Percentiles rank a stretch among this genome's conserved stretches.
These are phyloP conservation scores for Polymixis flavicincta DNA, from an alignment of 2,888 invertebrate genomes.

Conservation along the genomic window DNA sequence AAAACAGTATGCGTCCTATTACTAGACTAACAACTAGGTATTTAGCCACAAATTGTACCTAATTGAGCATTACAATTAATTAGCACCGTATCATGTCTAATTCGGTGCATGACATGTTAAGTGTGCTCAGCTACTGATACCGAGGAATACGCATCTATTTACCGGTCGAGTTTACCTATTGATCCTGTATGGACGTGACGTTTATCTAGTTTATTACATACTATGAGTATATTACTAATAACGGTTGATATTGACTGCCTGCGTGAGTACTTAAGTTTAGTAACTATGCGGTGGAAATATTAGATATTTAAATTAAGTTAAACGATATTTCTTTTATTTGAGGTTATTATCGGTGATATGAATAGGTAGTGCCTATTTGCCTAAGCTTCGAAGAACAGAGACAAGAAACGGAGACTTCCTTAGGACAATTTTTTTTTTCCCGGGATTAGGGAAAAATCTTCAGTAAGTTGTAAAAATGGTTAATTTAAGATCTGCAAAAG, in stretches of 20 bases:
- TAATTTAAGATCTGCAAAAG: no score
- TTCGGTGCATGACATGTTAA: constrained; percentile 42
- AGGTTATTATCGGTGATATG: no score
- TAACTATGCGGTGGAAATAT: neutral
- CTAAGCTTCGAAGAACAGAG: no score
- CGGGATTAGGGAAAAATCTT: no score
- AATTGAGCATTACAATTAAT: constrained; percentile 56
- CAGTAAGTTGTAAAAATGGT: no score
- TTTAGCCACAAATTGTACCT: constrained; percentile 49
- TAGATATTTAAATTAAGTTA: neutral
- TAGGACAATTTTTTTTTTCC: no score
- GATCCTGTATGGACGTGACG: constrained; percentile 36
- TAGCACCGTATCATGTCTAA: constrained; percentile 41
- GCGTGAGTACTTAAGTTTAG: neutral
- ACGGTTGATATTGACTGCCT: constrained; percentile 9
- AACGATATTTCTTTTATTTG: neutral
- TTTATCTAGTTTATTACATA: constrained; percentile 26
- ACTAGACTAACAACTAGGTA: constrained; percentile 2
- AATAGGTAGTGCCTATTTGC: no score
- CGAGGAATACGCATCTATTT: neutral
- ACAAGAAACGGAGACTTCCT: no score
- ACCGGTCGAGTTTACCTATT: constrained; percentile 1
- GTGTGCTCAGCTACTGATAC: constrained; percentile 5
- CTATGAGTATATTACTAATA: constrained; percentile 22
- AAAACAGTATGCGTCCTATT: constrained; percentile 1